Conservation (phyloP, 2,888 invertebrate genomes). For the Phytoseiulus persimilis region DNA sequence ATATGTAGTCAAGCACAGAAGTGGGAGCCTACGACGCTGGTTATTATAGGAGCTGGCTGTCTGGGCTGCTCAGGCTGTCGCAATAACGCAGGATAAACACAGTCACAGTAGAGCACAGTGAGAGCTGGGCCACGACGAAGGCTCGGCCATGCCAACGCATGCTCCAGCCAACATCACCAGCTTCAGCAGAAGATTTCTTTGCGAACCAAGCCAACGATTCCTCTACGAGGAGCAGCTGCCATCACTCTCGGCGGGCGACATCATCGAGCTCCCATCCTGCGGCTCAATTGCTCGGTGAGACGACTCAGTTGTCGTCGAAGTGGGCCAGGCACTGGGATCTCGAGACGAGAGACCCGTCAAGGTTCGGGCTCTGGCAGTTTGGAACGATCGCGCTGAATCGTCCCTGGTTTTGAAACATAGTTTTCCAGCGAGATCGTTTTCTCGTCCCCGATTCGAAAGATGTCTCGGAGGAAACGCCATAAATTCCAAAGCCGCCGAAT, state of each 20-base stretch:
- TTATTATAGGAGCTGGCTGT: not conserved
- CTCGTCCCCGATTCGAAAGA: not conserved
- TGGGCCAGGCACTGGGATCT: too few species aligned
- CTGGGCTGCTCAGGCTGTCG: not conserved
- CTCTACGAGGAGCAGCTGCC: too few species aligned
- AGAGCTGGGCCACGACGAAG: not conserved
- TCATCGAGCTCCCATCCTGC: too few species aligned
- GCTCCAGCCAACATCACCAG: not conserved
- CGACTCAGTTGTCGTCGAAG: too few species aligned
- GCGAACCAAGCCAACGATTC: not conserved
- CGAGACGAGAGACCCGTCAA: too few species aligned
- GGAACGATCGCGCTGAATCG: too few species aligned
- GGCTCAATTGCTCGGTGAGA: too few species aligned
- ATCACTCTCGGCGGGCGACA: too few species aligned
- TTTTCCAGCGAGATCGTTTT: too few species aligned
- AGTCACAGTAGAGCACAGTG: not conserved
- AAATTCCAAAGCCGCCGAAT: not conserved
- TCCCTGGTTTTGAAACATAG: too few species aligned
- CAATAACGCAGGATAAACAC: not conserved
- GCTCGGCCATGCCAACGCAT: not conserved
- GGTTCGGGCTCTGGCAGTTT: too few species aligned
- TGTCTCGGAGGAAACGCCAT: not conserved
- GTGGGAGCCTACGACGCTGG: not conserved
- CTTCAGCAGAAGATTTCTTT: not conserved
- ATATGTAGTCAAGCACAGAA: not conserved